Percentiles rank a stretch among this genome's conserved stretches.
Conservation (phyloP, 2,888 invertebrate species). For the Polyommatus icarus region DNA sequence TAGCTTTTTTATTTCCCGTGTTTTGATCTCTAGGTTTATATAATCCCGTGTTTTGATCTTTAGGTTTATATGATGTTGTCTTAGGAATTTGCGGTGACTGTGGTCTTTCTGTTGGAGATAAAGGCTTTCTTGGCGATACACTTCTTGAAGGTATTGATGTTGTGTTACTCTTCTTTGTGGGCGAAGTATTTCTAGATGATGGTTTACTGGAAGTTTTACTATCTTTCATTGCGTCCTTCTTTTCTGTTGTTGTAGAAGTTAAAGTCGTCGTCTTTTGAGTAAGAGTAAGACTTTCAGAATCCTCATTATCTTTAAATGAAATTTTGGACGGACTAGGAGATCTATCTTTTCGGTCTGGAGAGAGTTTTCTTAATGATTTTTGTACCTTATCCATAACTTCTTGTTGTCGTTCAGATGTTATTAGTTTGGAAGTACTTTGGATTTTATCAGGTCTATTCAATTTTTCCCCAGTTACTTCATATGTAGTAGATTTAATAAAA, state of each 20-base stretch:
- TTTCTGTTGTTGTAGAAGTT: constrained; percentile 8
- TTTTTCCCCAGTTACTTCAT: not conserved
- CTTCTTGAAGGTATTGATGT: constrained; percentile 57
- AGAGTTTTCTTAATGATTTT: constrained; percentile 64
- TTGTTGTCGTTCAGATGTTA: constrained; percentile 57
- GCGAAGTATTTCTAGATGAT: constrained; percentile 60
- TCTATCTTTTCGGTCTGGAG: constrained; percentile 61
- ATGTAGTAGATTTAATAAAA: not conserved
- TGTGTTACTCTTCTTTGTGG: constrained; percentile 58
- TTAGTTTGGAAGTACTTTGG: constrained; percentile 43
- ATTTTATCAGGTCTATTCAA: constrained; percentile 48
- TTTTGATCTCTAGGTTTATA: constrained; percentile 59
- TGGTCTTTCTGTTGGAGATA: constrained; percentile 55
- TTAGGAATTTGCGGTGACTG: constrained; percentile 66
- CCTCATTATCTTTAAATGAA: constrained; percentile 41
- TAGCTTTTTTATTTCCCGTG: constrained; percentile 54
- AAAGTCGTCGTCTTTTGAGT: not conserved
- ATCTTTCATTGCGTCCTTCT: constrained; percentile 40
- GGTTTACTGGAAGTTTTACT: constrained; percentile 53
- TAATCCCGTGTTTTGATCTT: constrained; percentile 53
- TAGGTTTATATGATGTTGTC: constrained; percentile 56
- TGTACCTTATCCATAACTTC: constrained; percentile 66
- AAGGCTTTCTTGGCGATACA: constrained; percentile 64
- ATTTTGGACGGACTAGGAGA: constrained; percentile 55
- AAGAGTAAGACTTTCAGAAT: constrained; percentile 33